These are phyloP conservation scores for Chondrilla cf. caribensis DNA, from an alignment of 37 sponge, comb jelly and placozoan genomes.

Conservation along the genomic window DNA sequence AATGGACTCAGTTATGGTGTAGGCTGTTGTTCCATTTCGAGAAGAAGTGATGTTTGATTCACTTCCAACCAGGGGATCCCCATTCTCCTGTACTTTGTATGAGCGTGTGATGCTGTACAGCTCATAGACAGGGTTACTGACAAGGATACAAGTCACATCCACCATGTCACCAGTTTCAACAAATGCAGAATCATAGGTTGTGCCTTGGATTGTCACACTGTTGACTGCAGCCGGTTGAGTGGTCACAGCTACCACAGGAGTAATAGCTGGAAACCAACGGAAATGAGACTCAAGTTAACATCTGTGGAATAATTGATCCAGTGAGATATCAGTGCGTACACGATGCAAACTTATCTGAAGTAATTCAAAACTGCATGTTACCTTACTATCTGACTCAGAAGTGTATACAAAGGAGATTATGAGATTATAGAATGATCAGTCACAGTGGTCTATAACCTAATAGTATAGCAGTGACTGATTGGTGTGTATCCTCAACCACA, in stretches of 20 bases:
- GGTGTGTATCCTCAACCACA: too few relatives aligned
- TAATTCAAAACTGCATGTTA: too few relatives aligned
- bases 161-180: background rate
- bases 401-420: too few relatives aligned
- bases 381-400: too few relatives aligned
- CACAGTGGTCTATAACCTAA: too few relatives aligned
- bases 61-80: background rate
- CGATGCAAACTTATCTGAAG: too few relatives aligned
- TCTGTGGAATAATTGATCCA: too few relatives aligned
- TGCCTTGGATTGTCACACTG: background rate
- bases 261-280: background rate
- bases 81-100: background rate
- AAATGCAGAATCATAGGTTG: background rate
- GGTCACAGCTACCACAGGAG: background rate
- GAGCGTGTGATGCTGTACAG: background rate
- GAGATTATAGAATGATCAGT: too few relatives aligned
- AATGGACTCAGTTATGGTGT: background rate
- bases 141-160: slow-evolving; percentile 10
- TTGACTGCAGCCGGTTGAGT: background rate
- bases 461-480: too few relatives aligned
- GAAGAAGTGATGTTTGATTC: background rate
- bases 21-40: too few relatives aligned
- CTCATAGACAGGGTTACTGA: slow-evolving; percentile 24
- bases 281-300: background rate
- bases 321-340: too few relatives aligned